Conservation (phyloP, 2,113 vertebrate species). For the Periophthalmus modestus region DNA sequence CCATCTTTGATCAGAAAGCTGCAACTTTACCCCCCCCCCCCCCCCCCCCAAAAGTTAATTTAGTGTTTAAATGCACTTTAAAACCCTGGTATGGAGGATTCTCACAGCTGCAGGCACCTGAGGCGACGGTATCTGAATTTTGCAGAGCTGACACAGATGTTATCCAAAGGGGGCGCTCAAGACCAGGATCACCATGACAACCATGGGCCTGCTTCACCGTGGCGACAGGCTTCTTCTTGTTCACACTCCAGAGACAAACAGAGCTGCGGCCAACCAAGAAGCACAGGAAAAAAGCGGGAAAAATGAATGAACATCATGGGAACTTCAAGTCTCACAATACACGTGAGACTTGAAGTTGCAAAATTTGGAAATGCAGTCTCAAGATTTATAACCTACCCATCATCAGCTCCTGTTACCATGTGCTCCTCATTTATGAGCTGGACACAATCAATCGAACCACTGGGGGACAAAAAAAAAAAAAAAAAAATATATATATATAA, state of each 20-base stretch:
- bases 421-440: constrained; percentile 97
- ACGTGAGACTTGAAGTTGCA: no score
- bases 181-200: constrained; percentile 74
- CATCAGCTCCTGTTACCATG: constrained; percentile 91
- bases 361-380: no score
- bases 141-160: constrained; percentile 83
- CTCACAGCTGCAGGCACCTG: constrained; percentile 81
- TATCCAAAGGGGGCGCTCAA: constrained; percentile 88
- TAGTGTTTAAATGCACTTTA: no score
- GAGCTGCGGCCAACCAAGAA: constrained; percentile 73
- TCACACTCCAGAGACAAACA: constrained; percentile 89
- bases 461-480: constrained; percentile 43
- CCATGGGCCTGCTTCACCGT: constrained; percentile 85
- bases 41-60: no score
- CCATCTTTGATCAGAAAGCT: no score
- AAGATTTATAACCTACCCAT: constrained; percentile 82
- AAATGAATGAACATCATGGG: constrained; percentile 3
- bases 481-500: neutral
- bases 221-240: constrained; percentile 89
- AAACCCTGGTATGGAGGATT: constrained; percentile 25
- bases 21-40: no score
- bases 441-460: constrained; percentile 93
- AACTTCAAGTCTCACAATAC: neutral
- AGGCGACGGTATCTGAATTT: constrained; percentile 88
- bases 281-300: neutral